These are phyloP conservation scores for Ictalurus punctatus DNA, from an alignment of 2,113 vertebrate species.

Conservation along the genomic window DNA sequence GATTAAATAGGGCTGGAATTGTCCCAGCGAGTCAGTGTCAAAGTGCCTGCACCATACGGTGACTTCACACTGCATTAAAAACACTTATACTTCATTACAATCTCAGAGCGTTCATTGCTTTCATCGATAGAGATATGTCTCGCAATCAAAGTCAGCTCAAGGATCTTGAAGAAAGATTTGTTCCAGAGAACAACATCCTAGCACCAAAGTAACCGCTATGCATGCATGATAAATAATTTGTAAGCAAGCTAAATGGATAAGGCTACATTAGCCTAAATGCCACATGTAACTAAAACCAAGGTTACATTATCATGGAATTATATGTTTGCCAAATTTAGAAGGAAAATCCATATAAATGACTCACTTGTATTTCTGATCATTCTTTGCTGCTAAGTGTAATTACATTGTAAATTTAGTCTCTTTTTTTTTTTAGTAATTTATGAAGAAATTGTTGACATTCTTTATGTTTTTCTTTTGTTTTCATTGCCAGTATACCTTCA, in stretches of 20 bases:
- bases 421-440: neutral
- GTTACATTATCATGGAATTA: neutral
- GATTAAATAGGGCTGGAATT: constrained; percentile 62
- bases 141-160: neutral
- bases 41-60: constrained; percentile 18
- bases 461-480: neutral
- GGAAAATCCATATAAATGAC: neutral
- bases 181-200: neutral
- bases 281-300: neutral
- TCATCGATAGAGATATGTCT: neutral
- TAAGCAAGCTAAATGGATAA: neutral
- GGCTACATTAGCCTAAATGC: neutral
- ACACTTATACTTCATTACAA: neutral
- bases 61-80: constrained; percentile 27
- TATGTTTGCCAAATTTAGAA: neutral
- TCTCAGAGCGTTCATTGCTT: neutral
- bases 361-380: neutral
- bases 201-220: neutral
- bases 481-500: neutral
- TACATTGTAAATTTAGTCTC: neutral
- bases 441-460: neutral
- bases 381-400: neutral
- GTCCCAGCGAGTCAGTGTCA: constrained; percentile 56
- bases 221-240: neutral
- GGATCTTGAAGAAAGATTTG: neutral